Evolutionary conservation across 2,113 vertebrate species (phyloP).

Genomic region (Ranitomeya imitator): DNA sequence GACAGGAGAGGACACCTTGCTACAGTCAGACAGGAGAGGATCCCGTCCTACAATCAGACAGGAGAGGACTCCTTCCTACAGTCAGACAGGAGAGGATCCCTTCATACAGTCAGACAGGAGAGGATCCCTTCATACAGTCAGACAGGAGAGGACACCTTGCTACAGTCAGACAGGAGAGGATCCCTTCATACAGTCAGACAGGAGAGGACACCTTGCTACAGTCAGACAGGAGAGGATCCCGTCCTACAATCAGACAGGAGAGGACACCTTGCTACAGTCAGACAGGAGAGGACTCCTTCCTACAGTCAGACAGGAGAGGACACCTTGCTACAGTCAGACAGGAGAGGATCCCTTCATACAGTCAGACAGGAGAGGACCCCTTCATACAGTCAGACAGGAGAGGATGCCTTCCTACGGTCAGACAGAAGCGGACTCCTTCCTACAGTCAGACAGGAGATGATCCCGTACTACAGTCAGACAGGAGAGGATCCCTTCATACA

Average conservation of each 20-base stretch:
- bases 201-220: neutral
- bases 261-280: neutral
- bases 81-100: neutral
- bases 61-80: too few relatives aligned
- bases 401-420: too few relatives aligned
- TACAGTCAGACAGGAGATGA: too few relatives aligned
- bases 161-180: neutral
- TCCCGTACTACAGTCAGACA: too few relatives aligned
- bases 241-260: neutral
- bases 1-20: neutral
- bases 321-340: neutral
- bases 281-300: neutral
- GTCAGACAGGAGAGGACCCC: too few relatives aligned
- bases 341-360: too few relatives aligned
- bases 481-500: too few relatives aligned
- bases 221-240: neutral
- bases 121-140: neutral
- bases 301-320: too few relatives aligned
- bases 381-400: too few relatives aligned
- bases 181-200: neutral
- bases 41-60: too few relatives aligned
- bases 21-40: neutral
- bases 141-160: too few relatives aligned
- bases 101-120: neutral
- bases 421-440: too few relatives aligned